Conservation (phyloP, 2,797 vertebrate species). For the Buphagus erythrorhynchus region DNA sequence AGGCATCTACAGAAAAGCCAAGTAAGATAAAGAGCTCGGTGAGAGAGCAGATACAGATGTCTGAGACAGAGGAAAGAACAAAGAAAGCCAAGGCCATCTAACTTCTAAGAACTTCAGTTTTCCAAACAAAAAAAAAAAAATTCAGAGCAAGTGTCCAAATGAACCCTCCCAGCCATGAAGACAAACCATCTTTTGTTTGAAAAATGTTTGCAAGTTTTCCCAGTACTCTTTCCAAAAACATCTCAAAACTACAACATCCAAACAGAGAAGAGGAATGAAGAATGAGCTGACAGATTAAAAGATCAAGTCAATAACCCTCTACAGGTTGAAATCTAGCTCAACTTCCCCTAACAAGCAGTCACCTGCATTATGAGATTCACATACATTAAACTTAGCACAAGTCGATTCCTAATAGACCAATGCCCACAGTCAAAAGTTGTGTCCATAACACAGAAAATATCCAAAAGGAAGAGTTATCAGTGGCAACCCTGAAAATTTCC, state of each 20-base stretch:
- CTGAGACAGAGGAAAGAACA: conserved; percentile 58
- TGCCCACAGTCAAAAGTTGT: not conserved
- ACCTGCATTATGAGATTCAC: not conserved
- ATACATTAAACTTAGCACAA: not conserved
- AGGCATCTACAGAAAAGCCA: conserved; percentile 65
- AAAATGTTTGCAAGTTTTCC: conserved; percentile 52
- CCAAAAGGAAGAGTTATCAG: not conserved
- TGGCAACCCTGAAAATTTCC: not conserved
- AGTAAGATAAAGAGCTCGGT: conserved; percentile 61
- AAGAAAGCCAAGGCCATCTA: conserved; percentile 57
- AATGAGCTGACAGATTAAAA: conserved; percentile 1
- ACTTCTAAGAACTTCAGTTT: conserved; percentile 67
- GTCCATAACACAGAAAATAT: not conserved
- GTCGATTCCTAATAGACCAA: not conserved
- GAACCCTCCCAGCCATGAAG: conserved; percentile 54
- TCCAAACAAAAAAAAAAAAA: conserved; percentile 34
- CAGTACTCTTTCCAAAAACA: conserved; percentile 45
- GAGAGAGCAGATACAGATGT: conserved; percentile 66
- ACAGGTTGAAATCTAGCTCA: not conserved
- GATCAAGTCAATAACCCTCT: not conserved
- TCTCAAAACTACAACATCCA: conserved; percentile 29
- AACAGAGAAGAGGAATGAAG: conserved; percentile 20
- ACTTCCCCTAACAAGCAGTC: not conserved
- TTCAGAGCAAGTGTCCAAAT: conserved; percentile 30
- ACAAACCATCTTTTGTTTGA: conserved; percentile 57